Evolutionary conservation across 2,888 invertebrate species (phyloP), one percentile per base, ranked within the genome.

Genomic region (Tetragnatha montana): DNA sequence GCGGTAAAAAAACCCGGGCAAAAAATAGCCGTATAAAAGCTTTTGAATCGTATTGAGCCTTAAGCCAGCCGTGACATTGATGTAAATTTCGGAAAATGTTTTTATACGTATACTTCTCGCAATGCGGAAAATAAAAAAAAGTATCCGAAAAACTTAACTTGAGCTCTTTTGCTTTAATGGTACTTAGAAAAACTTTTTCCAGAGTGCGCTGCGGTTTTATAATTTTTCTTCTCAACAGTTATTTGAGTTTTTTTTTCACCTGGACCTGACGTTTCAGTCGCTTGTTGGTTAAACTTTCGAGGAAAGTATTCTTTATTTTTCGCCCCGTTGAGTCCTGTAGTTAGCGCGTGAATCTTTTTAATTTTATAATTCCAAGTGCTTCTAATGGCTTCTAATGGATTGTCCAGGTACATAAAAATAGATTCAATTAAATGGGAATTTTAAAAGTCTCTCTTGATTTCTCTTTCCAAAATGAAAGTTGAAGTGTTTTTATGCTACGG

Each of bases 31-130:
- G 76, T 60, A 60, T 84, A 69, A 84, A 76, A 84, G 80, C 86
- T 73, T 73, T 86, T 73, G 86, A 80, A 86, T 86, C 79, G 71
- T 74, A 86, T 80, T 86, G 86, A 86, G 80, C 86, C 60, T 50
- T 86, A 81, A 86, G 80, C 86, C 74, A 47, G 19, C 19, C 86
- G 86, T 86, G 86, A 86, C 80, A 80, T 74, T 86, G 86, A 80
- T 86, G 73, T 86, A 86, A 86, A 86, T 86, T 80, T 80, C 19
- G 21, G 50, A 60, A 79, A 68, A 71, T 60, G 14, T 73, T 73
- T 80, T 70, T 86, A 60, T 60, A 60, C 60, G 17, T 60, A 60
- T 74, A 60, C 47, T 74, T 14, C 8, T 17, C 47, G 21, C 10
- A 79, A 73, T 78, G 70, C 21, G 1, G 17, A 8, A 21, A 71